phyloP scores from a whole-genome alignment of 2,113 vertebrate species.

The Zosterops borbonicus region DNA sequence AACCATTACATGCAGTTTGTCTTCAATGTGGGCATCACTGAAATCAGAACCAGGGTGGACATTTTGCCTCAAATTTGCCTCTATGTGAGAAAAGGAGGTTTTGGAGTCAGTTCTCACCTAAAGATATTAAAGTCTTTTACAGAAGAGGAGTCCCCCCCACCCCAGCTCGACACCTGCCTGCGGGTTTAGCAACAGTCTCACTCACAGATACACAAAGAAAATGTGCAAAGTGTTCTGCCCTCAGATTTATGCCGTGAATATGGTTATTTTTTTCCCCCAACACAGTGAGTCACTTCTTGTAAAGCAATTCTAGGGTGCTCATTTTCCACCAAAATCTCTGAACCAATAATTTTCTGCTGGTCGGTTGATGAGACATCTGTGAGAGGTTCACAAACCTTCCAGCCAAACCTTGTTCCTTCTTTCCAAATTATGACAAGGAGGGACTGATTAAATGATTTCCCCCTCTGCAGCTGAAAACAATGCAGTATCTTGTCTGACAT shows the following conservation, averaged over 20 bases:
- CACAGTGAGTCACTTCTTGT: neutral
- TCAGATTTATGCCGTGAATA: neutral
- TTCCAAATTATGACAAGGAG: neutral
- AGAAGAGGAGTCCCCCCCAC: neutral
- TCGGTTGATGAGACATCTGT: neutral
- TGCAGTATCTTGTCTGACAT: slow-evolving; percentile 20
- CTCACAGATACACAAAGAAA: neutral
- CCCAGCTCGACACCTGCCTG: neutral
- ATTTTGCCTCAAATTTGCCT: neutral
- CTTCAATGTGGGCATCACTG: neutral
- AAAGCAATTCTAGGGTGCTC: neutral
- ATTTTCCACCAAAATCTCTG: neutral
- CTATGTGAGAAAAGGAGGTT: neutral
- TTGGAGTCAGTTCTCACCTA: neutral
- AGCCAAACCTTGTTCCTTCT: neutral
- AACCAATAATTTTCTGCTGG: neutral
- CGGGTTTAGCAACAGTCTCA: neutral
- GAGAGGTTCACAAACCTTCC: neutral
- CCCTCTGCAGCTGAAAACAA: neutral
- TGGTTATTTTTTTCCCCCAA: neutral
- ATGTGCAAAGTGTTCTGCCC: neutral
- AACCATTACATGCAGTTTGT: rapidly evolving
- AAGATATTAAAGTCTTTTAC: neutral
- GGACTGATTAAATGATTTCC: neutral
- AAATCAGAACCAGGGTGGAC: neutral